Base-by-base conservation (phyloP, 2,113 vertebrate genomes). In the Lepus americanus region DNA sequence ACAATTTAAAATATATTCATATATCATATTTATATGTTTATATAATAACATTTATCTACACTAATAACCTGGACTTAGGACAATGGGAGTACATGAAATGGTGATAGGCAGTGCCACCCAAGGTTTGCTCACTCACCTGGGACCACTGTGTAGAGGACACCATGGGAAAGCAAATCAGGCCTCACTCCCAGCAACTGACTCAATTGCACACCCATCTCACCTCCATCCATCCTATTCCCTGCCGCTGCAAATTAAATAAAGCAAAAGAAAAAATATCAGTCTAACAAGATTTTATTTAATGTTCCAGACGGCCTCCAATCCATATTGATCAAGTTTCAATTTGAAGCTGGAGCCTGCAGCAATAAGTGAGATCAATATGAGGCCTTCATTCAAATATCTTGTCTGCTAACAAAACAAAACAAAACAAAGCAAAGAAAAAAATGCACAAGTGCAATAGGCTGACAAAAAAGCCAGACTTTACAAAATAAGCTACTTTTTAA, bases 221-320 rank as follows among this genome's bases (percentile, higher is more conserved):
- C 25, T 16, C 31, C 44, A 76, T 36, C 17, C n/a, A 70, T 72
- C 53, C 44, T 29, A 10, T 63, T 74, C 51, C 49, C 49, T 67
- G 36, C 29, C n/a, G 33, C n/a, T 89, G 49, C 64, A 83, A 94
- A 92, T 88, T 79, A 92, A 95, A 82, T 84, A 87, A 89, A 77
- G 29, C 36, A 61, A 94, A 94, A 73, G 36, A 87, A 95, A 89
- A 94, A 72, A 33, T 73, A 79, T 44, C 3, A 53, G 14, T 33
- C 92, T 91, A 91, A 94, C 61, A 80, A 85, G 63, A 2, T 88
- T 95, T 96, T 95, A 80, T 92, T 97, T 78, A 92, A 92, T 72
- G 78, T n/a, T 93, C 63, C 55, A 81, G 49, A 82, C 69, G 74
- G 91, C 89, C 85, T 95, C 94, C 78, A 89, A 94, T 89, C 95